phyloP scores from a whole-genome alignment of 2,113 vertebrate genomes.

The Neogale vison region DNA sequence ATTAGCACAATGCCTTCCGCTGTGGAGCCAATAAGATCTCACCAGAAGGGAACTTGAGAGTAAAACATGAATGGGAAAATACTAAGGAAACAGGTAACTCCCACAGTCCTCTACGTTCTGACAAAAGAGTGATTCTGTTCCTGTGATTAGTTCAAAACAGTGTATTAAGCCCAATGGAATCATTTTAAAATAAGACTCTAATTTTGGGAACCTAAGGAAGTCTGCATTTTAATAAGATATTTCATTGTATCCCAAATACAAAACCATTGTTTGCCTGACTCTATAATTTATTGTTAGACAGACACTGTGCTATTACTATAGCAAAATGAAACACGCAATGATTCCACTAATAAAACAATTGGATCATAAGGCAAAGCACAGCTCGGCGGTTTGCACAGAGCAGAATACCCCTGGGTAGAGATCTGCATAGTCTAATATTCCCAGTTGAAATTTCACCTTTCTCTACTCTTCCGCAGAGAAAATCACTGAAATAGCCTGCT shows the following conservation, averaged over 20 bases:
- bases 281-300: slow-evolving; percentile 75
- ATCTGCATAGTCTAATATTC: slow-evolving; percentile 72
- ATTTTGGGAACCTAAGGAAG: slow-evolving; percentile 66
- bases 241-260: slow-evolving; percentile 65
- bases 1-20: fast-evolving
- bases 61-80: background rate
- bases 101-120: background rate
- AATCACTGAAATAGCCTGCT: slow-evolving; percentile 65
- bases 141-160: slow-evolving; percentile 62
- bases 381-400: slow-evolving; percentile 69
- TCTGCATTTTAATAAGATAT: slow-evolving; percentile 67
- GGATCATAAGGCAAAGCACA: slow-evolving; percentile 73
- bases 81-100: slow-evolving; percentile 31
- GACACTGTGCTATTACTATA: slow-evolving; percentile 9
- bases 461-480: slow-evolving; percentile 69
- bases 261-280: slow-evolving; percentile 70
- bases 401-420: slow-evolving; percentile 21
- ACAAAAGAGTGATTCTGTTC: slow-evolving; percentile 49
- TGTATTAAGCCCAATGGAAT: slow-evolving; percentile 62
- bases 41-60: background rate
- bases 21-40: background rate
- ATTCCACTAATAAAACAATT: slow-evolving; percentile 74
- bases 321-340: slow-evolving; percentile 60
- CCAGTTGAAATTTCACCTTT: slow-evolving; percentile 72
- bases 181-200: slow-evolving; percentile 73